Percentiles rank a stretch among this genome's conserved stretches.
Conservation (phyloP, 2,113 vertebrate genomes). For the Bambusicola thoracicus region DNA sequence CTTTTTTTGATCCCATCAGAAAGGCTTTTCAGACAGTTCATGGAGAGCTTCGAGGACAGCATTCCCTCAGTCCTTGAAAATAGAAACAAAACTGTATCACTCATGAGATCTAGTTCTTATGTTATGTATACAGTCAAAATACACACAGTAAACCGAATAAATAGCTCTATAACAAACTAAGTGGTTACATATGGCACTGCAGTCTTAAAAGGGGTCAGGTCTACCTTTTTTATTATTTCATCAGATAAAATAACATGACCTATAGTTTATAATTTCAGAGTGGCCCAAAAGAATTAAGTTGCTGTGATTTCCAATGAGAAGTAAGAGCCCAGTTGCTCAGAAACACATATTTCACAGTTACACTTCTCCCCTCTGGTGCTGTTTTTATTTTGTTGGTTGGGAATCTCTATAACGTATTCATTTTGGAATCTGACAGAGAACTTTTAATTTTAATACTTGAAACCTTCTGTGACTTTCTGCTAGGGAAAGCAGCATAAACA, state of each 20-base stretch:
- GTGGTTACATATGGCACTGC: conserved; percentile 7
- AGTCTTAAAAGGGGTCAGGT: conserved; percentile 3
- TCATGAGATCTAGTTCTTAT: conserved; percentile 9
- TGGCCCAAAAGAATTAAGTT: neutral
- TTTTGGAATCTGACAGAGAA: neutral
- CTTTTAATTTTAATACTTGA: neutral
- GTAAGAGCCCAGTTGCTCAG: neutral
- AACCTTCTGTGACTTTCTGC: neutral
- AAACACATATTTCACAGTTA: neutral
- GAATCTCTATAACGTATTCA: neutral
- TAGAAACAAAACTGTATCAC: conserved; percentile 8
- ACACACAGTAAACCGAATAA: conserved; percentile 49
- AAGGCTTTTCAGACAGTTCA: neutral
- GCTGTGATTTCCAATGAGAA: neutral
- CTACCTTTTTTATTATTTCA: neutral
- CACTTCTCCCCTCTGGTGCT: neutral
- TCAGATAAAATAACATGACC: neutral
- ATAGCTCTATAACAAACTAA: conserved; percentile 10
- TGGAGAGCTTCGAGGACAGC: neutral
- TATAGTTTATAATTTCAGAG: neutral
- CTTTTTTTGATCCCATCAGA: neutral
- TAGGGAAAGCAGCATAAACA: neutral
- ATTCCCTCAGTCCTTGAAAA: neutral
- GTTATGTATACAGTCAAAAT: conserved; percentile 50
- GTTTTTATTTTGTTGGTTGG: neutral